Base-by-base conservation (phyloP, 2,113 vertebrate species). In the Plestiodon gilberti region DNA sequence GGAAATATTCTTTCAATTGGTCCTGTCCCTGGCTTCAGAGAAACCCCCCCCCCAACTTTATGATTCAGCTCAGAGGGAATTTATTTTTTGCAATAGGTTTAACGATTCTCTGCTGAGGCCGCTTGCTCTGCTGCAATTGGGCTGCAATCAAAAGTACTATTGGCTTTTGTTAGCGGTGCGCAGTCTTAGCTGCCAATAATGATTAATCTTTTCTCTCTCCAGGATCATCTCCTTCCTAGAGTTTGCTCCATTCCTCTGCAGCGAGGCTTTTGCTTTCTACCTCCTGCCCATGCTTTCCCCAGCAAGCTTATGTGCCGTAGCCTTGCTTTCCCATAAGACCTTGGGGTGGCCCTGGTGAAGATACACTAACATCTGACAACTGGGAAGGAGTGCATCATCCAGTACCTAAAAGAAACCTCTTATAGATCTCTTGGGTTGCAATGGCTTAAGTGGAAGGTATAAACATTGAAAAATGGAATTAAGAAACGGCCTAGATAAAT, bases 31-130 rank as follows among this genome's bases (percentile, higher is more conserved):
- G 89, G 90, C 84, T 94, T 94, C 93, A 94, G 95, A 96, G 89
- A 93, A 93, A 95, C 69, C 33, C 25, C 52, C 10, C 35, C 22
- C 20, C 28, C 85, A 82, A 81, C 93, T 95, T 93, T 93, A 91
- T 86, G 82, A 77, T 88, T 90, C 89, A 82, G 87, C 94, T 93
- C 88, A 91, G 92, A 95, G 92, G 92, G 93, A 93, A 94, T 90
- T 92, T 90, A 88, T 95, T 94, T 48, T 89, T 83, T 89, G 91
- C 83, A 87, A 79, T 64, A 83, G 90, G 78, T 93, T 94, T 91
- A 94, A 91, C 90, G 80, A 75, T 93, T 94, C 89, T 95, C 92
- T 77, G 84, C 92, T 88, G 83, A 69, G 11, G 7, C 91, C 84
- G 84, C 71, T 89, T 93, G 87, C 70, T 89, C 82, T 48, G 91